Evolutionary conservation across 2,888 invertebrate species (phyloP).

Genomic region (Schizaphis graminum): DNA sequence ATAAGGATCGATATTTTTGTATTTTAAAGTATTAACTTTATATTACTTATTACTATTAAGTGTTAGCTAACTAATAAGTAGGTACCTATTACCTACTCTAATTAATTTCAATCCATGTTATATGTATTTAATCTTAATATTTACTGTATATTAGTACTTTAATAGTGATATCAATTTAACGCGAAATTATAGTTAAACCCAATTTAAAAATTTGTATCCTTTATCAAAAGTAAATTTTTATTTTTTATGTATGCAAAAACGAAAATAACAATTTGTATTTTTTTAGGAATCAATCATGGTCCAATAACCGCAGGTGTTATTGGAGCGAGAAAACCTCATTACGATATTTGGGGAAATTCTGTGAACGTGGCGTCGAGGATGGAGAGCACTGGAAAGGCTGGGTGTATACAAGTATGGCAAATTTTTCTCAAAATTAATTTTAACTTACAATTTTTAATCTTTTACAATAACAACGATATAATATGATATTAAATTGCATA

Average conservation of each 20-base stretch:
- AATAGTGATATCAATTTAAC: not conserved
- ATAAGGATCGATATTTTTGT: not conserved
- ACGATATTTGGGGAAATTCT: slow-evolving; percentile 97
- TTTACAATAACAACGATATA: not conserved
- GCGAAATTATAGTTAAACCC: not conserved
- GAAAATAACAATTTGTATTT: not conserved
- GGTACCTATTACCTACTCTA: not conserved
- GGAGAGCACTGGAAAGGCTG: slow-evolving; percentile 97
- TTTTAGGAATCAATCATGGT: slow-evolving; percentile 88
- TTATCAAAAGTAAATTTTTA: not conserved
- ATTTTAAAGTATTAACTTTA: not conserved
- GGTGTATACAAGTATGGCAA: slow-evolving; percentile 85
- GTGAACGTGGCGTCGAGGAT: slow-evolving; percentile 97
- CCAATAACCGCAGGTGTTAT: slow-evolving; percentile 96
- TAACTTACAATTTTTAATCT: not conserved
- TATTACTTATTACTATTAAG: not conserved
- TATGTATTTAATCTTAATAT: not conserved
- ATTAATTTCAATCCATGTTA: not conserved
- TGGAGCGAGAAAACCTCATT: slow-evolving; percentile 94
- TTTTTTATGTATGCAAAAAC: not conserved
- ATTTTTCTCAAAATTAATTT: not conserved
- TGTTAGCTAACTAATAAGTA: not conserved
- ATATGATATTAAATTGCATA: not conserved
- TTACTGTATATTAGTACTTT: not conserved
- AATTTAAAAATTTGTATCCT: not conserved